Conservation (phyloP, 2,888 invertebrate species). For the Isotomurus palustris region DNA sequence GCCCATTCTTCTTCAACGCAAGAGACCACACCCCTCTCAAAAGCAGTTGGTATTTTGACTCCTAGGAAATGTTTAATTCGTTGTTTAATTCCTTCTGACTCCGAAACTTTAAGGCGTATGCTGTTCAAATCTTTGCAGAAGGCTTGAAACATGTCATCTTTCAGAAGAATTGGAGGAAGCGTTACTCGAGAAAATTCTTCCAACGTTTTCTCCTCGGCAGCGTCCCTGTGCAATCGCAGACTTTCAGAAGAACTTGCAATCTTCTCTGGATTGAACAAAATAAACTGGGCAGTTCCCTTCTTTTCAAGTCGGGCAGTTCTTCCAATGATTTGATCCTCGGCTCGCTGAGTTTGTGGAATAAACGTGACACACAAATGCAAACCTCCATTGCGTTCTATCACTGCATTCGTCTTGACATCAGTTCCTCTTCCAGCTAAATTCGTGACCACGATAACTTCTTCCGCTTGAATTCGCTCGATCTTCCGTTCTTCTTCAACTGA, state of each 20-base stretch:
- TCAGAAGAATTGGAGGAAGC: slow-evolving; percentile 2
- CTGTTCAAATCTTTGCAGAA: slow-evolving; percentile 10
- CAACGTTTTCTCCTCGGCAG: slow-evolving; percentile 16
- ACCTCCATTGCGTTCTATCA: slow-evolving; percentile 27
- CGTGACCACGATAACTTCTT: slow-evolving; percentile 26
- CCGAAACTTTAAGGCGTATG: too few relatives aligned
- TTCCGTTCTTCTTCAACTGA: slow-evolving; percentile 15
- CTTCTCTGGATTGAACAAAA: not conserved
- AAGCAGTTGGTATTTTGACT: not conserved
- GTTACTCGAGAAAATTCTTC: slow-evolving; percentile 7
- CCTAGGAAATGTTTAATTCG: too few relatives aligned
- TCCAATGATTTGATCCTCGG: slow-evolving; percentile 32
- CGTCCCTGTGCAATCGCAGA: too few relatives aligned
- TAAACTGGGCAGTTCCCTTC: slow-evolving; percentile 23
- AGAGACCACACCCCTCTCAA: not conserved
- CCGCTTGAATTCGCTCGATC: slow-evolving; percentile 17
- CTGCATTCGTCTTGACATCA: slow-evolving; percentile 25
- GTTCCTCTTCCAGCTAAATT: slow-evolving; percentile 36
- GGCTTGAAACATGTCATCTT: slow-evolving; percentile 9
- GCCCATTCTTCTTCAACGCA: not conserved
- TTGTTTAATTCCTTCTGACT: too few relatives aligned
- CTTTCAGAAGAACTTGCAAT: too few relatives aligned
- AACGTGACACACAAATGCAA: slow-evolving; percentile 29
- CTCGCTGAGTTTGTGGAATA: slow-evolving; percentile 17
- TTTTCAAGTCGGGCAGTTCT: slow-evolving; percentile 26